Conservation (phyloP, 2,888 invertebrate species). For the Ceraclea dissimilis region DNA sequence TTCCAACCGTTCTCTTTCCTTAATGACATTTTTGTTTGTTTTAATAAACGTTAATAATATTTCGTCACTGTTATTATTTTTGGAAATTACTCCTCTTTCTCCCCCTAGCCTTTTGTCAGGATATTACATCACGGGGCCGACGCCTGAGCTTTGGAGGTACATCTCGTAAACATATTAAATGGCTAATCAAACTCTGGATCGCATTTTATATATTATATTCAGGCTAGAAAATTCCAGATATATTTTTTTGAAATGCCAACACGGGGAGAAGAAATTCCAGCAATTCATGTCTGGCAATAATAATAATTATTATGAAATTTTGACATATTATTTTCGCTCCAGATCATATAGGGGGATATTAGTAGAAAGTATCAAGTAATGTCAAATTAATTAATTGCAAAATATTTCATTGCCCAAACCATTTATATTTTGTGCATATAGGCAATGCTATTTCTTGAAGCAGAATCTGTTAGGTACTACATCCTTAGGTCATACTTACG, state of each 20-base stretch:
- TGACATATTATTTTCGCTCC: too few relatives aligned
- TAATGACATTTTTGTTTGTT: neutral
- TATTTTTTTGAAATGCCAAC: neutral
- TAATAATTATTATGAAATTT: too few relatives aligned
- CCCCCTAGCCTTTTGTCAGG: neutral
- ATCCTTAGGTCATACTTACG: too few relatives aligned
- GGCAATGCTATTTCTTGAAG: too few relatives aligned
- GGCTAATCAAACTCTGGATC: neutral
- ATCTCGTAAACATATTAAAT: conserved; percentile 2
- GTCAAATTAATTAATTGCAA: too few relatives aligned
- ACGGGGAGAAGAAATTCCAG: too few relatives aligned
- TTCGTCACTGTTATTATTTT: neutral
- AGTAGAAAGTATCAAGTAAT: too few relatives aligned
- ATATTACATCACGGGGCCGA: neutral
- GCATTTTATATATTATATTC: neutral
- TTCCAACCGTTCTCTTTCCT: neutral
- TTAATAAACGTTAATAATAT: conserved; percentile 1
- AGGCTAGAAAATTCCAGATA: neutral
- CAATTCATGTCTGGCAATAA: too few relatives aligned
- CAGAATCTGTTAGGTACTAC: too few relatives aligned
- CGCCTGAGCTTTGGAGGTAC: neutral
- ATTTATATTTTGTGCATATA: too few relatives aligned
- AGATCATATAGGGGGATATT: too few relatives aligned
- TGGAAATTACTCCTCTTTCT: neutral
- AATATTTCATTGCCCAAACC: too few relatives aligned